Evolutionary conservation across 2,888 invertebrate genomes (phyloP).

Genomic region (Falcaria lacertinaria): DNA sequence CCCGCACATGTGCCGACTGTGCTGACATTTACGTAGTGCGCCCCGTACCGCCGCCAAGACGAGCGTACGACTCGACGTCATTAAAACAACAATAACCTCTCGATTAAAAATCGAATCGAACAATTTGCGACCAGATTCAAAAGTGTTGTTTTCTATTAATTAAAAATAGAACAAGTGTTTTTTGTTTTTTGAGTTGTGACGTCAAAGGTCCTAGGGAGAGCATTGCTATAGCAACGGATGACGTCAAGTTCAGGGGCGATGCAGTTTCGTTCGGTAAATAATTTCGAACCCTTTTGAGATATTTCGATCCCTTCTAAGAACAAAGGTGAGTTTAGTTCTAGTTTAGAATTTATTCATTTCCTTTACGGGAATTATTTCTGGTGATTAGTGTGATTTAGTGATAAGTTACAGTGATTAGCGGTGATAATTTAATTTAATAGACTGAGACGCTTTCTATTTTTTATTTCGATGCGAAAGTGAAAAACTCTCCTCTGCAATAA

Average conservation of each 20-base stretch:
- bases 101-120: conserved; percentile 32
- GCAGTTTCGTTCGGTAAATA: conserved; percentile 73
- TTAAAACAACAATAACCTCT: conserved; percentile 27
- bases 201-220: conserved; percentile 53
- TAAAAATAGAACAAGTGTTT: conserved; percentile 9
- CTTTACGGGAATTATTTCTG: too few relatives aligned
- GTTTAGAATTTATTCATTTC: too few relatives aligned
- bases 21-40: conserved; percentile 78
- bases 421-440: too few relatives aligned
- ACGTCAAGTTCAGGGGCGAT: conserved; percentile 78
- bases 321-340: neutral
- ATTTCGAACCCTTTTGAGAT: conserved; percentile 22
- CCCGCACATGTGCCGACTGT: conserved; percentile 75
- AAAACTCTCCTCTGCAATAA: too few relatives aligned
- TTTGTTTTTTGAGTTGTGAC: conserved; percentile 34
- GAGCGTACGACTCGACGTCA: conserved; percentile 45
- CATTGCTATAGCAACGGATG: conserved; percentile 69
- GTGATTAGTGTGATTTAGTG: too few relatives aligned
- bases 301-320: neutral
- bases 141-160: conserved; percentile 40
- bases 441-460: too few relatives aligned
- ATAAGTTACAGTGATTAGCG: too few relatives aligned
- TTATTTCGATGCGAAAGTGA: too few relatives aligned
- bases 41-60: conserved; percentile 63
- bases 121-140: conserved; percentile 31